Percentiles rank a stretch among this genome's conserved stretches.
These are phyloP conservation scores for Pristionchus maxplancki DNA, from an alignment of 2,888 invertebrate species.

Conservation along the genomic window DNA sequence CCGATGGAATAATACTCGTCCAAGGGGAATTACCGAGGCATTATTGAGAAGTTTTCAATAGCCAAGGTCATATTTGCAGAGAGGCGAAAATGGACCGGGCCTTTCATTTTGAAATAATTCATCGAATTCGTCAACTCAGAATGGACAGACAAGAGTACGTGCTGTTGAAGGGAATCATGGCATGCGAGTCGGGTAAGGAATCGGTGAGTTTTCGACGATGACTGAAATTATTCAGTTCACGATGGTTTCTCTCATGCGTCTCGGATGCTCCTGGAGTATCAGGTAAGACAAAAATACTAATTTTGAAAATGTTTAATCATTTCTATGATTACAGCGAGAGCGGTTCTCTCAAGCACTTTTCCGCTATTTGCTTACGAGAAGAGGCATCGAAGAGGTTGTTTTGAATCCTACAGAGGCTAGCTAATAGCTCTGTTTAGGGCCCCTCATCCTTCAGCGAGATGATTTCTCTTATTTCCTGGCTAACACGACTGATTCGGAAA, in stretches of 20 bases:
- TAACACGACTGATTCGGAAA: not conserved
- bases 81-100: not conserved
- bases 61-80: not conserved
- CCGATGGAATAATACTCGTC: not conserved
- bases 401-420: not conserved
- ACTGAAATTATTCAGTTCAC: not conserved
- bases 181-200: not conserved
- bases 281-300: not conserved
- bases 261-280: not conserved
- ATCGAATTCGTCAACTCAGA: not conserved
- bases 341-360: not conserved
- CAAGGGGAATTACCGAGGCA: not conserved
- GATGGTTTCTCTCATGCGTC: not conserved
- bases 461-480: not conserved
- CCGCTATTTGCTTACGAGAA: not conserved
- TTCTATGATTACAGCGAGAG: not conserved
- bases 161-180: not conserved
- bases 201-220: too few relatives aligned
- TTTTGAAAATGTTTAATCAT: not conserved
- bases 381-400: not conserved
- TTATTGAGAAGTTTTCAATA: not conserved
- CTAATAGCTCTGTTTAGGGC: not conserved
- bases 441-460: not conserved
- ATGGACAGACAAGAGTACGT: not conserved
- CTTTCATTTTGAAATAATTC: not conserved